Percentiles rank a stretch among this genome's conserved stretches.
Evolutionary conservation across 2,888 invertebrate species (phyloP).

Genomic region (Melanophora roralis): DNA sequence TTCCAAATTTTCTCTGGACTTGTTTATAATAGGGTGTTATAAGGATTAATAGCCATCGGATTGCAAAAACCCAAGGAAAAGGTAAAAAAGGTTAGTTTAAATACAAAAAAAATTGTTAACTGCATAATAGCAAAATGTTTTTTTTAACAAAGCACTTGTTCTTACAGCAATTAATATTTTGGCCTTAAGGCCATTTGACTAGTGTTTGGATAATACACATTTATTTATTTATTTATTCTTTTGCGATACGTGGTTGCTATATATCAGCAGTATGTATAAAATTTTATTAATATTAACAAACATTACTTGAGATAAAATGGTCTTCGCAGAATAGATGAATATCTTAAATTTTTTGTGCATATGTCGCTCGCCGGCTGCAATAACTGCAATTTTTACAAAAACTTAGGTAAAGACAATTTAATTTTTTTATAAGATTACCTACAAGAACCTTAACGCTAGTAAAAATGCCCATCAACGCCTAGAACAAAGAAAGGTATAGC

Average conservation of each 20-base stretch:
- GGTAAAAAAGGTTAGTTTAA: slow-evolving; percentile 19
- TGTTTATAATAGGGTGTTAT: not conserved
- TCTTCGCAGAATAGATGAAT: no score
- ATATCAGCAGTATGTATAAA: not conserved
- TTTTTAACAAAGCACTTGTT: not conserved
- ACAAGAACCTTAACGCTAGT: no score
- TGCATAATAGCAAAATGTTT: not conserved
- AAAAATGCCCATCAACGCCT: no score
- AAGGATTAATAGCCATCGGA: slow-evolving; percentile 13
- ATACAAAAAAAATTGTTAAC: not conserved
- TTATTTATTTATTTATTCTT: not conserved
- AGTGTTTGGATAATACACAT: not conserved
- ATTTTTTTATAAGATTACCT: no score
- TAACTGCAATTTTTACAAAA: no score
- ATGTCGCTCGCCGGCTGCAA: no score
- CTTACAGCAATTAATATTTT: not conserved
- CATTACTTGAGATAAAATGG: no score
- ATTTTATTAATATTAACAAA: no score
- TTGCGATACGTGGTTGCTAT: not conserved
- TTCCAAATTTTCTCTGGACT: slow-evolving; percentile 24
- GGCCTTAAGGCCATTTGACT: not conserved
- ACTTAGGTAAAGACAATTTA: no score
- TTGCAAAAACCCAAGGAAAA: slow-evolving; percentile 16
- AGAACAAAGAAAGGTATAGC: no score
- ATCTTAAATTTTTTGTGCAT: no score